Evolutionary conservation across 2,797 vertebrate genomes (phyloP).

Genomic region (Clarias platycephalus): DNA sequence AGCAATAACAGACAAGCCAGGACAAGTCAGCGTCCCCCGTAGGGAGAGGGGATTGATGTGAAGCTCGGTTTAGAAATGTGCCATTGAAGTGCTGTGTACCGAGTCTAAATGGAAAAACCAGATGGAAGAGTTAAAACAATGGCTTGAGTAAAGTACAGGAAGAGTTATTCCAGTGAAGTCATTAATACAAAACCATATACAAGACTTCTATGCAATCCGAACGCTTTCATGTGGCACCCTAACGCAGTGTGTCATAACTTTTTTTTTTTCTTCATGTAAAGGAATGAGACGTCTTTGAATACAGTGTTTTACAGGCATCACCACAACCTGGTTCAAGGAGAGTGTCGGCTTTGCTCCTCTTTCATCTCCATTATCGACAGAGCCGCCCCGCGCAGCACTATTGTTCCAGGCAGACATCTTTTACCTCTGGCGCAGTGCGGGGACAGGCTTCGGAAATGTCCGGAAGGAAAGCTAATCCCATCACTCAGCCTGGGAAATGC

Average conservation of each 20-base stretch:
- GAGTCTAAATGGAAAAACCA: constrained; percentile 38
- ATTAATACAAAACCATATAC: constrained; percentile 24
- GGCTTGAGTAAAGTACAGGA: constrained; percentile 13
- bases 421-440: constrained; percentile 44
- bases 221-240: constrained; percentile 24
- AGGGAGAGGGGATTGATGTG: constrained; percentile 31
- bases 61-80: constrained; percentile 29
- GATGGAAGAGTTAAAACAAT: constrained; percentile 40
- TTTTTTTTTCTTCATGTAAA: constrained; percentile 17
- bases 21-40: constrained; percentile 31
- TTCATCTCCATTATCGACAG: constrained; percentile 43
- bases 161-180: neutral
- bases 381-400: constrained; percentile 37
- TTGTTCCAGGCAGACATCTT: constrained; percentile 51
- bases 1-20: constrained; percentile 39
- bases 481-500: constrained; percentile 64
- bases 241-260: constrained; percentile 18
- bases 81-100: constrained; percentile 25
- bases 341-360: constrained; percentile 35
- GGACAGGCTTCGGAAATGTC: constrained; percentile 48
- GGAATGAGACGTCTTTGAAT: constrained; percentile 16
- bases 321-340: constrained; percentile 47
- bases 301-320: constrained; percentile 36
- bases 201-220: neutral
- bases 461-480: constrained; percentile 55